Evolutionary conservation across 2,888 invertebrate genomes (phyloP).

Genomic region (Agrotis puta): DNA sequence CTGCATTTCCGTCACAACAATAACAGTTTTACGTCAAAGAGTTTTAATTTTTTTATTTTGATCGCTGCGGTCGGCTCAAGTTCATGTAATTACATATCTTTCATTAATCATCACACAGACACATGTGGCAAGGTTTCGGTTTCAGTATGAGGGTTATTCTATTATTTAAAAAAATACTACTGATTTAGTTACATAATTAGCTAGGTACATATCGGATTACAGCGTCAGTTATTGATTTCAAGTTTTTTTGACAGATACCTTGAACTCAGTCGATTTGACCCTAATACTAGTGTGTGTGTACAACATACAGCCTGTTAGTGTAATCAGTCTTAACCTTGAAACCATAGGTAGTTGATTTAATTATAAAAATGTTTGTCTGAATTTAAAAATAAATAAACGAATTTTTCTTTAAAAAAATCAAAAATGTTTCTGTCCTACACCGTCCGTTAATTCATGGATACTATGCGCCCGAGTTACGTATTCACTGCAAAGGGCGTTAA

Average conservation of each 20-base stretch:
- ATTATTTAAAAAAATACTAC: not conserved
- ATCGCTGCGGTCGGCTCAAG: slow-evolving; percentile 18
- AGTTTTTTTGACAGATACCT: slow-evolving; percentile 4
- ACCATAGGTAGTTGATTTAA: too few relatives aligned
- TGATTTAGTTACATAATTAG: not conserved
- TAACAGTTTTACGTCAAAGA: slow-evolving; percentile 23
- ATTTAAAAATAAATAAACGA: too few relatives aligned
- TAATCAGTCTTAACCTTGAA: too few relatives aligned
- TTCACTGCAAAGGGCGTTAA: too few relatives aligned
- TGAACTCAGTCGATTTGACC: slow-evolving; percentile 12
- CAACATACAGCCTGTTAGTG: too few relatives aligned
- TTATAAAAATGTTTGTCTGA: too few relatives aligned
- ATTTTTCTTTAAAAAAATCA: too few relatives aligned
- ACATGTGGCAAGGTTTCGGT: not conserved
- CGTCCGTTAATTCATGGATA: too few relatives aligned
- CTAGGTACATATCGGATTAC: slow-evolving; percentile 6
- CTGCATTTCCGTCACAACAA: slow-evolving; percentile 38
- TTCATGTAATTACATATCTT: slow-evolving; percentile 26
- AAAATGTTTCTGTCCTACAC: too few relatives aligned
- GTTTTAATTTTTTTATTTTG: slow-evolving; percentile 22
- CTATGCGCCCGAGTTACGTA: too few relatives aligned
- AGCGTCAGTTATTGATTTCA: slow-evolving; percentile 14
- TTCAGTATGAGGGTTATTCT: slow-evolving; percentile 9
- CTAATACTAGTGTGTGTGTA: slow-evolving; percentile 4
- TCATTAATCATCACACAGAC: slow-evolving; percentile 14